Evolutionary conservation across 2,797 vertebrate species (phyloP).

Genomic region (Chromobotia macracanthus): DNA sequence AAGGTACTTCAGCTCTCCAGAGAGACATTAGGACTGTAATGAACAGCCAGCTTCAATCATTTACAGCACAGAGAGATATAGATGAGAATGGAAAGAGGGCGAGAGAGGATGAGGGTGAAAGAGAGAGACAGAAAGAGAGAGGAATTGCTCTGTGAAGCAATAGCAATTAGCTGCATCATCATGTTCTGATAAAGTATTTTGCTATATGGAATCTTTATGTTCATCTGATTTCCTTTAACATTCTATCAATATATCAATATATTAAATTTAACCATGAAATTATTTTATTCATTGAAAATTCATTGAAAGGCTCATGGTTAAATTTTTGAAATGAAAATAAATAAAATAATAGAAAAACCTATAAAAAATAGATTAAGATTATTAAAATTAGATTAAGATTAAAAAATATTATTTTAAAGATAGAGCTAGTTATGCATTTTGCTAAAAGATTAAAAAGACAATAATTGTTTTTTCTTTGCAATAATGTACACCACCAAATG

Average conservation of each 20-base stretch:
- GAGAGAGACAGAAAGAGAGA: background rate
- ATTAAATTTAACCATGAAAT: too few relatives aligned
- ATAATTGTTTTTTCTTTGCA: background rate
- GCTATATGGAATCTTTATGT: too few relatives aligned
- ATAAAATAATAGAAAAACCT: too few relatives aligned
- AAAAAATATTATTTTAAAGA: too few relatives aligned
- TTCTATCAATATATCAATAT: too few relatives aligned
- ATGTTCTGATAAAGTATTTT: background rate
- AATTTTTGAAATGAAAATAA: too few relatives aligned
- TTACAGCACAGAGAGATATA: constrained; percentile 29
- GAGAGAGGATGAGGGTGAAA: constrained; percentile 11
- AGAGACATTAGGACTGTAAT: constrained; percentile 53
- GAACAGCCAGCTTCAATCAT: constrained; percentile 55
- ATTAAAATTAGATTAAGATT: too few relatives aligned
- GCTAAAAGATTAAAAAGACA: background rate
- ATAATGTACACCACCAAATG: background rate
- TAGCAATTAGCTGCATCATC: constrained; percentile 11
- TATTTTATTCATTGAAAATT: too few relatives aligned
- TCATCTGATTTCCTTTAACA: too few relatives aligned
- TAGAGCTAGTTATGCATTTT: background rate
- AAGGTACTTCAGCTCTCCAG: constrained; percentile 46
- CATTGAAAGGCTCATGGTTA: too few relatives aligned
- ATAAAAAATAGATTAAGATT: too few relatives aligned
- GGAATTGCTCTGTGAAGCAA: background rate
- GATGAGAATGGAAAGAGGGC: background rate